Base-by-base conservation (phyloP, 2,888 invertebrate genomes). In the Drosophila neoperkinsi region DNA sequence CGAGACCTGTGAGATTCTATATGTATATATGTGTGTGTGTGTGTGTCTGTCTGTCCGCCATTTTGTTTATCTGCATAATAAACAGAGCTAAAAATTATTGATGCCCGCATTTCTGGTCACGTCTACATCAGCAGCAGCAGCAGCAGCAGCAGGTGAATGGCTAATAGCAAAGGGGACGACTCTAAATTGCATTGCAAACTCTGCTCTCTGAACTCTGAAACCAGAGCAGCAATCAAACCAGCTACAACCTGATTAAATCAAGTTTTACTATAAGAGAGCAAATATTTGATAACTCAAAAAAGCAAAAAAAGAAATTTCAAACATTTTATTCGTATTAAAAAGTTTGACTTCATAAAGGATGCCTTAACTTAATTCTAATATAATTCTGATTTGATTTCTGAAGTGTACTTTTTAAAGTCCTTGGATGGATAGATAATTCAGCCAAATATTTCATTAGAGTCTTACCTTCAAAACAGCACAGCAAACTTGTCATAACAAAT, bases 11-110 rank as follows among this genome's bases (percentile, higher is more conserved):
- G 25, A 46, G 16, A 25, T 4, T 7, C 46, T 4, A 25, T n/a
- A n/a, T 16, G 7, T 2, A 21, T 0, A 6, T 13, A 16, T 55
- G 6, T 66, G 7, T 53, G 4, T 68, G 56, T 56, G 21, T 21
- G 38, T 41, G 18, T 36, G 52, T 65, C 36, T 58, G 64, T 70
- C 41, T 74, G 49, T 53, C 52, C 64, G 71, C 86, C 84, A 85
- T 85, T 85, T 85, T 83, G 88, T 88, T 83, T 85, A 88, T 85
- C 88, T 88, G 88, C 84, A 85, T 88, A 85, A 87, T 87, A 87
- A 89, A 89, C 83, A 79, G 74, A 66, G 82, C 74, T 79, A 66
- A 85, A 88, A 88, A 89, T 88, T 89, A 88, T 88, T 85, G 87
- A 77, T 76, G 81, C 87, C 90, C 84, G 88, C 87, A 89, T 85